Evolutionary conservation across 2,888 invertebrate species (phyloP).

Genomic region (Notodromas monacha): DNA sequence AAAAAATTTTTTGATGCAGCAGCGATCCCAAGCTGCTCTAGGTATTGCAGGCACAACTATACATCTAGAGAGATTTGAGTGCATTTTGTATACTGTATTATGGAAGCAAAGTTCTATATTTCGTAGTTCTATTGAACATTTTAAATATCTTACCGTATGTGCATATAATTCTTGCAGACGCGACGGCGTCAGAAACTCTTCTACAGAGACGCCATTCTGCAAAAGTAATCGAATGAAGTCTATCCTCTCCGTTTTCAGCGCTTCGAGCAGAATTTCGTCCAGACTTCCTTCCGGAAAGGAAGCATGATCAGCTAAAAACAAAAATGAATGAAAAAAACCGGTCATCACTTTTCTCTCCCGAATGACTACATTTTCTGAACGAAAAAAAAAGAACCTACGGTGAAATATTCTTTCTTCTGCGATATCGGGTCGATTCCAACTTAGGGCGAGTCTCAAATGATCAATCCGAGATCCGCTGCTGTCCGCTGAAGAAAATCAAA

Average conservation of each 20-base stretch:
- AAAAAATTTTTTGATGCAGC: no score
- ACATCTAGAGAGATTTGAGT: no score
- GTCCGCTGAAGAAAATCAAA: not conserved
- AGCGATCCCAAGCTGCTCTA: no score
- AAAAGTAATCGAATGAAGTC: conserved; percentile 17
- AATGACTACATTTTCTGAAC: no score
- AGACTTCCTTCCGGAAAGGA: conserved; percentile 12
- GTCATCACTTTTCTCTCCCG: not conserved
- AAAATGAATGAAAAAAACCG: not conserved
- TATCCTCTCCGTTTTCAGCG: conserved; percentile 15
- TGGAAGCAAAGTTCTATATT: no score
- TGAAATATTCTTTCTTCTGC: conserved; percentile 11
- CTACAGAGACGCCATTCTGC: conserved; percentile 16
- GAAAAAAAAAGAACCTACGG: no score
- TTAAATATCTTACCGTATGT: conserved; percentile 10
- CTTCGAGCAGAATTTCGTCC: conserved; percentile 15
- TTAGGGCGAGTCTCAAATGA: conserved; percentile 15
- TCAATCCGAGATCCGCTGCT: conserved; percentile 9
- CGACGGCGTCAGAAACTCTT: conserved; percentile 15
- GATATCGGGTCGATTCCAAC: conserved; percentile 17
- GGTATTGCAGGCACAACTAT: no score
- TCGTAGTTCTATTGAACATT: no score
- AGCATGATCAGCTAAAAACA: conserved; percentile 13
- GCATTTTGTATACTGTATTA: no score
- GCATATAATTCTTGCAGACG: conserved; percentile 15